phyloP scores from a whole-genome alignment of 2,113 vertebrate species.

The Coreoperca whiteheadi region DNA sequence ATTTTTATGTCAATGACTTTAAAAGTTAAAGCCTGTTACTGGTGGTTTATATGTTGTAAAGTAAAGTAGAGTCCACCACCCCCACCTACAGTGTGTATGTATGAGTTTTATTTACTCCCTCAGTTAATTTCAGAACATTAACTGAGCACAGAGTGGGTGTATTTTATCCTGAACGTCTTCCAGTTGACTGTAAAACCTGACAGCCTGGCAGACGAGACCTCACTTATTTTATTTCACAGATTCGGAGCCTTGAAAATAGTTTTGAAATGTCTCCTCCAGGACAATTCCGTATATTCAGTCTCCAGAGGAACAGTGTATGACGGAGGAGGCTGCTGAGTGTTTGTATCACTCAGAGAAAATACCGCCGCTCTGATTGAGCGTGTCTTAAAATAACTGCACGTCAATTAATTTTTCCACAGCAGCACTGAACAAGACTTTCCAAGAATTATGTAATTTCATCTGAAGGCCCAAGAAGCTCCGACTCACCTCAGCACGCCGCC shows the following conservation, averaged over 20 bases:
- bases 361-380: conserved; percentile 60
- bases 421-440: conserved; percentile 79
- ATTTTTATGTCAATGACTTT: neutral
- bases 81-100: neutral
- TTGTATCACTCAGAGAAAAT: conserved; percentile 51
- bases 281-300: neutral
- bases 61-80: neutral
- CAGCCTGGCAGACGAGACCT: conserved; percentile 19
- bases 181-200: conserved; percentile 19
- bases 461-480: neutral
- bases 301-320: neutral
- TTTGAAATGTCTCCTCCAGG: conserved; percentile 16
- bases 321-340: conserved; percentile 17
- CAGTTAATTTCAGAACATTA: conserved; percentile 8
- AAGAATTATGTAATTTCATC: conserved; percentile 76
- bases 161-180: conserved; percentile 25
- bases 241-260: conserved; percentile 19
- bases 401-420: conserved; percentile 75
- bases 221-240: conserved; percentile 14
- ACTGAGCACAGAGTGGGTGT: conserved; percentile 2
- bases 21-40: neutral
- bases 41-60: conserved; percentile 1
- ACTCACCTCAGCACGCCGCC: conserved; percentile 55
- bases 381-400: conserved; percentile 68
- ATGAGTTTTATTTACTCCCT: neutral